Conservation (phyloP, 2,113 vertebrate species). For the Daboia siamensis region DNA sequence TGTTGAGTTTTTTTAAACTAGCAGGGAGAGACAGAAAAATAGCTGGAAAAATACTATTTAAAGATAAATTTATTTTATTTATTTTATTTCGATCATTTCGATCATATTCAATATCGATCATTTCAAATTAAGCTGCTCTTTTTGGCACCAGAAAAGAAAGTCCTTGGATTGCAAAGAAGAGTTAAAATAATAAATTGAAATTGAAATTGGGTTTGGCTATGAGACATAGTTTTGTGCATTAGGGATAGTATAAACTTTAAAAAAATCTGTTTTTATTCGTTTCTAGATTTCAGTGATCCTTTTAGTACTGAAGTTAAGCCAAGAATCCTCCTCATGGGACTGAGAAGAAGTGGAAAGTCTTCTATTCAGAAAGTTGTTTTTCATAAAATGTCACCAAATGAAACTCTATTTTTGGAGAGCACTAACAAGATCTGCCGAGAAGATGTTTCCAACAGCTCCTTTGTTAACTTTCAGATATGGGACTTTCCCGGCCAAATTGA, state of each 20-base stretch:
- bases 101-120: neutral
- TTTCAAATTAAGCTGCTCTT: neutral
- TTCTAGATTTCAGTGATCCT: constrained; percentile 83
- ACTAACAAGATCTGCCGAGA: constrained; percentile 93
- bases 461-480: constrained; percentile 95
- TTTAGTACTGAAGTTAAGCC: constrained; percentile 90
- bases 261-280: constrained; percentile 66
- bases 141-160: neutral
- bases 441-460: constrained; percentile 91
- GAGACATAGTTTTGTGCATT: neutral
- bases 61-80: too few species aligned
- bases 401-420: constrained; percentile 90
- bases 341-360: constrained; percentile 90
- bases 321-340: constrained; percentile 91
- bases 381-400: constrained; percentile 93
- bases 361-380: constrained; percentile 97
- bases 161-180: neutral
- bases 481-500: constrained; percentile 94
- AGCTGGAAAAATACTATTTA: neutral
- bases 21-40: constrained; percentile 53
- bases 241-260: constrained; percentile 14
- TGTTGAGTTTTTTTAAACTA: constrained; percentile 1
- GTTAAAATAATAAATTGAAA: neutral
- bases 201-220: neutral
- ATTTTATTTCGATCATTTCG: too few species aligned